Conservation (phyloP, 2,888 invertebrate species). For the Automeris io region DNA sequence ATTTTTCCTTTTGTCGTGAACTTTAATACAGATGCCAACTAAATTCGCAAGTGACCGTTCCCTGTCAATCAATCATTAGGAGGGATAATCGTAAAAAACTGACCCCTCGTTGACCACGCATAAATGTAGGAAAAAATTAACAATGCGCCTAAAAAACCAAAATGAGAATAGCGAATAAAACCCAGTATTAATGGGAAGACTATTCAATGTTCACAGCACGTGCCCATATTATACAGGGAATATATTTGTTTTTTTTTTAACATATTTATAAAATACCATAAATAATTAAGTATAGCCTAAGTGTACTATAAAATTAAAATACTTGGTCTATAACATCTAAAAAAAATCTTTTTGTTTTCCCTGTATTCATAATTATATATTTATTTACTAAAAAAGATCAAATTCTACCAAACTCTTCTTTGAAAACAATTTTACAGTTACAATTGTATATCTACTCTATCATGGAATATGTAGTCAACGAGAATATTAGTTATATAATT, state of each 20-base stretch:
- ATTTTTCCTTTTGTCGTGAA: constrained; percentile 1
- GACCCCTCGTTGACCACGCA: constrained; percentile 72
- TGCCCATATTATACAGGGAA: constrained; percentile 35
- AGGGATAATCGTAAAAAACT: constrained; percentile 54
- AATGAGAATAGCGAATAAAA: constrained; percentile 49
- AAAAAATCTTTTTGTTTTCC: too few species aligned
- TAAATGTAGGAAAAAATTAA: constrained; percentile 43
- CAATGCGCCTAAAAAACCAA: constrained; percentile 48
- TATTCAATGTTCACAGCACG: constrained; percentile 45
- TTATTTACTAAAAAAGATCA: too few species aligned
- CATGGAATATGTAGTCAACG: too few species aligned
- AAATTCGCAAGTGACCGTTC: constrained; percentile 66
- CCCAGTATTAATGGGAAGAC: constrained; percentile 48
- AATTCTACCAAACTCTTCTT: too few species aligned
- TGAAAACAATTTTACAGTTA: too few species aligned
- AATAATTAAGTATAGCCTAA: too few species aligned
- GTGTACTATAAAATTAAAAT: too few species aligned
- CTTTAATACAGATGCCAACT: constrained; percentile 28
- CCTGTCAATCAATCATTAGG: constrained; percentile 66
- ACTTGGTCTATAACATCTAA: too few species aligned
- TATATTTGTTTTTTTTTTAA: constrained; percentile 30
- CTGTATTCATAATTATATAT: too few species aligned
- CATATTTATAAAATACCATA: too few species aligned
- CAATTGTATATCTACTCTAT: too few species aligned
- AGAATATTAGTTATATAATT: too few species aligned